A percentile compares a stretch with the other conserved stretches of the same genome.
Evolutionary conservation across 2,888 invertebrate genomes (phyloP).

Genomic region (Noctua janthe): DNA sequence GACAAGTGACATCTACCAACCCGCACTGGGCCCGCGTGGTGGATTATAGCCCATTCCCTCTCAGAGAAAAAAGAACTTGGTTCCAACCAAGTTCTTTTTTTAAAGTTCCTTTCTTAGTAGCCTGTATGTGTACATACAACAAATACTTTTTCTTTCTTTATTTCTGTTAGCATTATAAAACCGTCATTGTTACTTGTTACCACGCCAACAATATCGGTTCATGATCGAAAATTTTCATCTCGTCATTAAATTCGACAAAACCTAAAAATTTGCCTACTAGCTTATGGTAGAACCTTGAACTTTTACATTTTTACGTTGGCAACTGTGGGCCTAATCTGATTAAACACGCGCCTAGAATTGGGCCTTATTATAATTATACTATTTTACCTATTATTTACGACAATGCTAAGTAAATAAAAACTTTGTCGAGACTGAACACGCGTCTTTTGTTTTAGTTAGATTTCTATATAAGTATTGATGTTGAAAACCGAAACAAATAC

Average conservation of each 20-base stretch:
- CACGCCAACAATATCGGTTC: not conserved
- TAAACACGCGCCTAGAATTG: constrained; percentile 40
- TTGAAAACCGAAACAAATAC: not conserved
- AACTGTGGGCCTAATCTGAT: constrained; percentile 47
- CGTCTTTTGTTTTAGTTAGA: not conserved
- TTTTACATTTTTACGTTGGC: constrained; percentile 29
- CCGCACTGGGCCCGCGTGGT: too few species aligned
- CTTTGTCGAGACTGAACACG: not conserved
- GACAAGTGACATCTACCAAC: too few species aligned
- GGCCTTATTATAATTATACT: not conserved
- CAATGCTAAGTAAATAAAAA: constrained; percentile 7
- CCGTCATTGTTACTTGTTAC: constrained; percentile 3
- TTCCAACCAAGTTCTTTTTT: too few species aligned
- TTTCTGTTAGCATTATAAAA: not conserved
- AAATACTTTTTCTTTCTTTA: not conserved
- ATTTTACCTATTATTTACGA: constrained; percentile 1
- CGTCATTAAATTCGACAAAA: constrained; percentile 10
- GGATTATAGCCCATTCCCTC: too few species aligned
- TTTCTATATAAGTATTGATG: too few species aligned
- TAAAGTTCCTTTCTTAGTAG: too few species aligned
- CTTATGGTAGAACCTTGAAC: constrained; percentile 38
- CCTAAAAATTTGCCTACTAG: constrained; percentile 20
- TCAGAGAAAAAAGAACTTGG: too few species aligned
- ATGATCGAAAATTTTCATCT: constrained; percentile 17
- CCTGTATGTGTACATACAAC: not conserved